These are phyloP conservation scores for Tetanocera ferruginea DNA, from an alignment of 2,888 invertebrate genomes.

Conservation along the genomic window DNA sequence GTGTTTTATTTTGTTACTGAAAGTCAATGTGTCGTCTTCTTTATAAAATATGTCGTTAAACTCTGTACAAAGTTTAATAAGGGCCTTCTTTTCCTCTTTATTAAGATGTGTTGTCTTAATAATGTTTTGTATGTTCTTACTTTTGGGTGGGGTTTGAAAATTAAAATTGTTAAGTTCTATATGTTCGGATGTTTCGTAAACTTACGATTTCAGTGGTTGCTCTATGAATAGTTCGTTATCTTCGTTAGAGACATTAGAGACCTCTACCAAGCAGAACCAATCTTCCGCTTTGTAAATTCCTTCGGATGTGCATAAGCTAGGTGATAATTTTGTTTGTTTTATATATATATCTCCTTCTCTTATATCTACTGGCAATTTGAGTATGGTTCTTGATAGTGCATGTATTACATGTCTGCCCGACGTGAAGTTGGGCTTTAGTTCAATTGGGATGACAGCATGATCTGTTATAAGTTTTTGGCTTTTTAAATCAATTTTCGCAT, in stretches of 20 bases:
- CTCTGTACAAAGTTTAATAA: neutral
- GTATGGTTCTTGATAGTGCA: constrained; percentile 21
- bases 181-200: neutral
- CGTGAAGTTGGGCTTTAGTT: constrained; percentile 25
- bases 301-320: neutral
- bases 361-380: constrained; percentile 29
- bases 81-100: neutral
- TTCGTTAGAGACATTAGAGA: neutral
- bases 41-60: constrained; percentile 17
- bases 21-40: constrained; percentile 1
- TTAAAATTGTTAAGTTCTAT: neutral
- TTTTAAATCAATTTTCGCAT: constrained; percentile 30
- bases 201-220: neutral
- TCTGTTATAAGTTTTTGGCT: constrained; percentile 19
- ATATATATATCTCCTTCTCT: neutral
- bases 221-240: neutral
- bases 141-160: neutral
- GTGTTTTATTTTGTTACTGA: constrained; percentile 8
- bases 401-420: constrained; percentile 22
- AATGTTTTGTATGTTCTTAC: neutral
- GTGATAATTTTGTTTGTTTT: neutral
- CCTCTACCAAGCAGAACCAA: neutral
- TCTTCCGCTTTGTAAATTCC: neutral
- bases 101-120: neutral
- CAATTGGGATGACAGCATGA: neutral